Evolutionary conservation across 2,113 vertebrate genomes (phyloP).

Genomic region (Ceyx cyanopectus): DNA sequence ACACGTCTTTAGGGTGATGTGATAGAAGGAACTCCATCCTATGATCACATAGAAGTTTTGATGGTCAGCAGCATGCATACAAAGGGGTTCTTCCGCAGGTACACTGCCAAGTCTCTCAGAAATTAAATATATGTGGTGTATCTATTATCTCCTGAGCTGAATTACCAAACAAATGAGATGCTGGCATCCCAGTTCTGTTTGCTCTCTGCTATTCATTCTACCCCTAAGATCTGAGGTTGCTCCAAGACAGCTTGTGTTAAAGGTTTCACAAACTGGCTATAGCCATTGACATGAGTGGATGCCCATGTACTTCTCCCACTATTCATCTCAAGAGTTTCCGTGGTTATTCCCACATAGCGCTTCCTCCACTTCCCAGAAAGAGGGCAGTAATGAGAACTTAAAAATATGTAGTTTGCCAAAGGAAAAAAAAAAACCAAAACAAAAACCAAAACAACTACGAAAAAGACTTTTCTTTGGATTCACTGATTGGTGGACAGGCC

Average conservation of each 20-base stretch:
- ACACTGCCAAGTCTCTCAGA: neutral
- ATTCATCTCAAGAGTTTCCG: neutral
- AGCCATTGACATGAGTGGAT: neutral
- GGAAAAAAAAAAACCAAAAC: fast-evolving
- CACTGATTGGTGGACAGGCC: neutral
- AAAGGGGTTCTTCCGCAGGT: neutral
- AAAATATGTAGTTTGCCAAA: neutral
- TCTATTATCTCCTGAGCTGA: neutral
- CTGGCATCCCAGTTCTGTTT: neutral
- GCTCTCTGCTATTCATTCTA: neutral
- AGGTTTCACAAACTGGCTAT: neutral
- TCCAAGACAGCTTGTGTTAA: neutral
- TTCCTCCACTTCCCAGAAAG: neutral
- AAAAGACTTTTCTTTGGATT: neutral
- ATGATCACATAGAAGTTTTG: neutral
- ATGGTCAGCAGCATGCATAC: neutral
- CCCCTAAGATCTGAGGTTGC: neutral
- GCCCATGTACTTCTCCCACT: neutral
- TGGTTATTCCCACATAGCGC: neutral
- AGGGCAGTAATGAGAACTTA: neutral
- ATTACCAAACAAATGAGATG: neutral
- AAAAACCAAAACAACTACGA: neutral
- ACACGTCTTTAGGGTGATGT: neutral
- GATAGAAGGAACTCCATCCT: neutral
- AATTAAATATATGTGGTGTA: neutral